Conservation (phyloP, 2,113 vertebrate species). For the Chloropsis cyanopogon region DNA sequence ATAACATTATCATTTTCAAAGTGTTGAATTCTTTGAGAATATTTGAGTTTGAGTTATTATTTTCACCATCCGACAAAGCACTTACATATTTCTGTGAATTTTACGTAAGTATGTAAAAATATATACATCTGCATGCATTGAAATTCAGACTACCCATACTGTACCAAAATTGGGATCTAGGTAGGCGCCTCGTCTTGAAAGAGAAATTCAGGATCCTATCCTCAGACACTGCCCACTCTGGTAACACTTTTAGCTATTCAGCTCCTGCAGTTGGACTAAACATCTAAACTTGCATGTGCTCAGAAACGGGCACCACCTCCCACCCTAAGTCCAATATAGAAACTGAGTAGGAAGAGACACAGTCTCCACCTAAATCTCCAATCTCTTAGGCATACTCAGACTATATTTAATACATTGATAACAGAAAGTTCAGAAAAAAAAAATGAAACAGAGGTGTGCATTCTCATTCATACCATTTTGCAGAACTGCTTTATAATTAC, state of each 20-base stretch:
- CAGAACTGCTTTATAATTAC: background rate
- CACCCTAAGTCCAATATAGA: slow-evolving; percentile 27
- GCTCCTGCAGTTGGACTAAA: background rate
- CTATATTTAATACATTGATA: background rate
- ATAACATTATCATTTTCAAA: background rate
- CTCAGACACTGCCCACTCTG: slow-evolving; percentile 32
- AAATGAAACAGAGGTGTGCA: background rate
- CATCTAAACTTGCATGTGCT: background rate
- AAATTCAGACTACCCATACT: background rate
- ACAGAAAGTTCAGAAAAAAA: background rate
- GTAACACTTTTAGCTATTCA: background rate
- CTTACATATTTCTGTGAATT: background rate
- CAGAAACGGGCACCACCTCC: background rate
- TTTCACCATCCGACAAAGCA: background rate
- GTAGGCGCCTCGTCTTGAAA: background rate
- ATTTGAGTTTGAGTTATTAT: background rate
- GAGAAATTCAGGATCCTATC: slow-evolving; percentile 3
- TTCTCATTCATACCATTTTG: background rate
- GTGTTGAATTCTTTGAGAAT: background rate
- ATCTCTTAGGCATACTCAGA: background rate
- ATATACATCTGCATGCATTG: background rate
- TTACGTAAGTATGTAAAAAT: background rate
- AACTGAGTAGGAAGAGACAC: slow-evolving; percentile 11
- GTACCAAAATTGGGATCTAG: background rate
- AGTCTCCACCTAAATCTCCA: background rate